Percentiles rank a stretch among this genome's conserved stretches.
phyloP scores from a whole-genome alignment of 2,888 invertebrate species.

The Melanostoma scalare region DNA sequence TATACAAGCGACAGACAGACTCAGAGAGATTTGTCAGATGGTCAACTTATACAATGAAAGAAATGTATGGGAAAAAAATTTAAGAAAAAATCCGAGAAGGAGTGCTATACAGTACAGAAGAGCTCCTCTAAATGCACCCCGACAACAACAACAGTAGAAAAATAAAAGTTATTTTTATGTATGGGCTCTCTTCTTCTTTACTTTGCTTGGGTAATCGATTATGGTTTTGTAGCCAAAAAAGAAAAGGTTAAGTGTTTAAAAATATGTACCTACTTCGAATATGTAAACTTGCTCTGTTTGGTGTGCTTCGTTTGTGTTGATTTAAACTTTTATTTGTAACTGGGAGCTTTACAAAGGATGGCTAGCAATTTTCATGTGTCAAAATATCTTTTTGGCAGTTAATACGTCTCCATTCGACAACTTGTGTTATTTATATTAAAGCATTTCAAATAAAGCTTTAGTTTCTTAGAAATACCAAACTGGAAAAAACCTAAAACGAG shows the following conservation, averaged over 20 bases:
- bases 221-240: slow-evolving; percentile 42
- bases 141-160: slow-evolving; percentile 59
- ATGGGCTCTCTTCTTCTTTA: slow-evolving; percentile 7
- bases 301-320: too few relatives aligned
- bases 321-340: too few relatives aligned
- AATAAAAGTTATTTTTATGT: slow-evolving; percentile 47
- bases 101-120: slow-evolving; percentile 30
- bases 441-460: too few relatives aligned
- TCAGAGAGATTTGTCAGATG: slow-evolving; percentile 73
- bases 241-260: slow-evolving; percentile 45
- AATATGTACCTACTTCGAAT: slow-evolving; percentile 8
- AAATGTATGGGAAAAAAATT: slow-evolving; percentile 55
- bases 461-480: too few relatives aligned
- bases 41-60: slow-evolving; percentile 72
- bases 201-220: slow-evolving; percentile 60
- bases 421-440: too few relatives aligned
- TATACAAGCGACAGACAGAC: slow-evolving; percentile 71
- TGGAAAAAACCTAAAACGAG: too few relatives aligned
- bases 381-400: too few relatives aligned
- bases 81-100: slow-evolving; percentile 41
- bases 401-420: too few relatives aligned
- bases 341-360: too few relatives aligned
- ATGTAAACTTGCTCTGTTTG: too few relatives aligned
- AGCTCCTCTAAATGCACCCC: slow-evolving; percentile 46
- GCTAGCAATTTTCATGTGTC: too few relatives aligned